These are phyloP conservation scores for Urocyon cinereoargenteus DNA, from an alignment of 2,797 vertebrate species.

Conservation along the genomic window DNA sequence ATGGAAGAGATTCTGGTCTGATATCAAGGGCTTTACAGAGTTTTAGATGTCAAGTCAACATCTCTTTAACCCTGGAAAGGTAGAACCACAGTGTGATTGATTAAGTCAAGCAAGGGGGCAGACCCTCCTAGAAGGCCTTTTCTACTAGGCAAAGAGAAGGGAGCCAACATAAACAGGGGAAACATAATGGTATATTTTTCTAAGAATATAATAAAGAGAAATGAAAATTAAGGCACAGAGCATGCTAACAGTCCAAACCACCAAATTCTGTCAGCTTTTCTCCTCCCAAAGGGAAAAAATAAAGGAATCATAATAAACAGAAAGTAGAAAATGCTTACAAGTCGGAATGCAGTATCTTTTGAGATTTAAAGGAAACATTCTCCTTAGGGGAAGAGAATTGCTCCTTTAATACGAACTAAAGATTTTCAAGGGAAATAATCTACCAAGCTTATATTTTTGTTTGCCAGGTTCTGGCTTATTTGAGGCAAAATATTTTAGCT, in stretches of 20 bases:
- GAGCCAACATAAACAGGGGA: neutral
- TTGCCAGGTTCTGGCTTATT: slow-evolving; percentile 5
- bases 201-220: neutral
- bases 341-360: neutral
- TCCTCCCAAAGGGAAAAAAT: neutral
- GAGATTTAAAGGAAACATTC: neutral
- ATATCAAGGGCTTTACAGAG: slow-evolving; percentile 49
- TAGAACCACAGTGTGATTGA: neutral
- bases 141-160: neutral
- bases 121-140: neutral
- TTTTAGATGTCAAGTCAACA: slow-evolving; percentile 58
- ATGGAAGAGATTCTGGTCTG: slow-evolving; percentile 55
- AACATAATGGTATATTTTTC: neutral
- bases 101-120: slow-evolving; percentile 39
- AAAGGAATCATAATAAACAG: neutral
- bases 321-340: neutral
- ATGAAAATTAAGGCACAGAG: neutral
- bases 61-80: slow-evolving; percentile 62
- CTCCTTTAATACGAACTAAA: slow-evolving; percentile 38
- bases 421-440: slow-evolving; percentile 41
- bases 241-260: neutral
- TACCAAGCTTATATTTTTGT: neutral
- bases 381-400: neutral
- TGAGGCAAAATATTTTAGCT: slow-evolving; percentile 3
- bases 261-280: neutral